Evolutionary conservation across 2,888 invertebrate genomes (phyloP), one percentile per base, ranked within the genome.

Genomic region (Steromphala cineraria): DNA sequence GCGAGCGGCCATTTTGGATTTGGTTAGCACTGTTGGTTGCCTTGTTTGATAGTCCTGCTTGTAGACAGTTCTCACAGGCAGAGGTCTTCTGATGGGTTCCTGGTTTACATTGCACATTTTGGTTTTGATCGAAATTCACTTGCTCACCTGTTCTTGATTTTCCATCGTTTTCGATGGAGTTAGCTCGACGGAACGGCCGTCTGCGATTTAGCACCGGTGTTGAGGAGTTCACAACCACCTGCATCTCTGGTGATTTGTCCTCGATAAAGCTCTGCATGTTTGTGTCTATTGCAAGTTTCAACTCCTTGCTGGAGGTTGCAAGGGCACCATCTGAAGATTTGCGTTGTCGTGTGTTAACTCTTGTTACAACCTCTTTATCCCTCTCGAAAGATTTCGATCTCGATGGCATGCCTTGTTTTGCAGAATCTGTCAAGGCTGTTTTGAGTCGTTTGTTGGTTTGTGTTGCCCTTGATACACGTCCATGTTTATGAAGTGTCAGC

Each of bases 201-300:
- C 90, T 84, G 17, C 89, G 83, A 24, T 85, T 75, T 67, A 90
- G 79, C 36, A 90, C 90, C 19, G 90, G 90, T 78, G 89, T 90
- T 1, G 89, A 84, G 0, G 90, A 84, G 78, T 89, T 90, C 21
- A 90, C 88, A 81, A 90, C 84, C 2, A 90, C 87, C 78, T 90
- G 89, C 83, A 90, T 86, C 80, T 90, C 90, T 4, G 88, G 85
- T n/a, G 87, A 88, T 36, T 85, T 82, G 75, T 89, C 89, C 71
- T 81, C 62, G 36, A 81, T 76, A 67, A 80, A 82, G 19, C 52
- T 79, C 28, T 74, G 40, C 46, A 19, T 74, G 10, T 79, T 67
- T 40, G 74, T 56, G 21, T 53, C 31, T 1, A 74, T 21, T 19
- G 19, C 53, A 52, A 17, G 8, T 24, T 52, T 31, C 1, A 79